Evolutionary conservation across 2,113 vertebrate species (phyloP), one percentile per base, ranked within the genome.

Genomic region (Prochilodus magdalenae): DNA sequence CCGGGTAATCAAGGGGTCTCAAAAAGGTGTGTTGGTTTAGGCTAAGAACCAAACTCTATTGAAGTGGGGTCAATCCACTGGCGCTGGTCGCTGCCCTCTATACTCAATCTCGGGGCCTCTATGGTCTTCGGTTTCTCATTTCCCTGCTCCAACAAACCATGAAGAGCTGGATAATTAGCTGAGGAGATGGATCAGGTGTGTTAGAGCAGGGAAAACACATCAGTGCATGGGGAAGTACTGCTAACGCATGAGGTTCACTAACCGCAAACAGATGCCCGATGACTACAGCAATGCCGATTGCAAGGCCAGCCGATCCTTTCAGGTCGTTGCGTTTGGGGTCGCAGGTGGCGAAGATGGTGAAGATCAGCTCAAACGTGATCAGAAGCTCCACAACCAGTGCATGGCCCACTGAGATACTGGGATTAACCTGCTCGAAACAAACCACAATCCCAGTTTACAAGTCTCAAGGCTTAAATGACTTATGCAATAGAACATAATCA

Each of bases 221-320:
- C 22, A 26, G n/a, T 60, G 57, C 22, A 60, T 22, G 24, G 57
- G 57, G 57, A 60, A 26, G 1, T 10, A 26, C 57, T 24, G 57
- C 57, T 26, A 20, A 27, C 57, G n/a, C 3, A 51, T 24, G 2
- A 26, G 22, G 24, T 26, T 60, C 24, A 96, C 98, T 97, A 94
- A 99, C 98, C 81, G 96, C 98, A 92, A 99, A 98, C 87, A 99
- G 92, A 90, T 99, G 98, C 83, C 98, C 97, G 83, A 98, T 96
- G 73, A 94, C 92, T 30, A 99, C 97, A 33, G 98, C 96, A 67
- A 99, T 90, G 88, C 97, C 98, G 75, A 99, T 98, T 55, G 97
- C 95, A 88, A 99, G 90, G 84, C 96, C 94, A 62, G 96, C 93
- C 29, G 97, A 98, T 79, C 97, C 96, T 16, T 94, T 95, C 24